A percentile compares a stretch with the other conserved stretches of the same genome.
These are phyloP conservation scores for Agrotis puta DNA, from an alignment of 2,888 invertebrate genomes.

Conservation along the genomic window DNA sequence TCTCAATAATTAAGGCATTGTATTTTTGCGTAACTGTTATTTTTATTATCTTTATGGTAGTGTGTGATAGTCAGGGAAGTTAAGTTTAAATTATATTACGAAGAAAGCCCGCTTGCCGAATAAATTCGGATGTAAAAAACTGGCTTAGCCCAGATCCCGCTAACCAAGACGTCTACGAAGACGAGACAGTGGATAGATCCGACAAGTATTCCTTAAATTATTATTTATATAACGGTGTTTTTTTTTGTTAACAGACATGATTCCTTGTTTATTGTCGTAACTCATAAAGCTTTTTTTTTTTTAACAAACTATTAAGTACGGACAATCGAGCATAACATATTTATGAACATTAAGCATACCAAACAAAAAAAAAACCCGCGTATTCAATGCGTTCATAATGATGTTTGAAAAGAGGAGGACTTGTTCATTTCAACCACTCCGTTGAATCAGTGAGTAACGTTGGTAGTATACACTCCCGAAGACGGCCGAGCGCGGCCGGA, in stretches of 20 bases:
- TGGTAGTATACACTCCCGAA: conserved; percentile 67
- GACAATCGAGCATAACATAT: conserved; percentile 5
- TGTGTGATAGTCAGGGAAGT: not conserved
- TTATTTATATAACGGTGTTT: not conserved
- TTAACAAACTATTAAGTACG: not conserved
- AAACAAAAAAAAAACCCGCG: conserved; percentile 22
- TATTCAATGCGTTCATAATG: conserved; percentile 37
- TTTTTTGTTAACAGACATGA: too few relatives aligned
- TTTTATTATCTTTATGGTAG: not conserved
- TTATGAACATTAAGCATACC: not conserved
- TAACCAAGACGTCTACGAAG: not conserved
- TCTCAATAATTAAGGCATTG: not conserved
- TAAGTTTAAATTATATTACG: not conserved
- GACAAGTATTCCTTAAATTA: not conserved
- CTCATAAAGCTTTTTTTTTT: not conserved
- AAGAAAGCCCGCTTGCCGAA: too few relatives aligned
- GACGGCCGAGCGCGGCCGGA: conserved; percentile 77
- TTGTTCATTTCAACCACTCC: conserved; percentile 61
- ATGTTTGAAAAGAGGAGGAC: conserved; percentile 58
- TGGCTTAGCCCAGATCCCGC: not conserved
- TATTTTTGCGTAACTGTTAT: not conserved
- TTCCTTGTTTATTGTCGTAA: not conserved
- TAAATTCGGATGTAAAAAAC: not conserved
- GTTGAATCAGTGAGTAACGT: conserved; percentile 62
- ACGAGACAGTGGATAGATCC: not conserved